phyloP scores from a whole-genome alignment of 2,888 invertebrate species.

The Leuctra nigra region DNA sequence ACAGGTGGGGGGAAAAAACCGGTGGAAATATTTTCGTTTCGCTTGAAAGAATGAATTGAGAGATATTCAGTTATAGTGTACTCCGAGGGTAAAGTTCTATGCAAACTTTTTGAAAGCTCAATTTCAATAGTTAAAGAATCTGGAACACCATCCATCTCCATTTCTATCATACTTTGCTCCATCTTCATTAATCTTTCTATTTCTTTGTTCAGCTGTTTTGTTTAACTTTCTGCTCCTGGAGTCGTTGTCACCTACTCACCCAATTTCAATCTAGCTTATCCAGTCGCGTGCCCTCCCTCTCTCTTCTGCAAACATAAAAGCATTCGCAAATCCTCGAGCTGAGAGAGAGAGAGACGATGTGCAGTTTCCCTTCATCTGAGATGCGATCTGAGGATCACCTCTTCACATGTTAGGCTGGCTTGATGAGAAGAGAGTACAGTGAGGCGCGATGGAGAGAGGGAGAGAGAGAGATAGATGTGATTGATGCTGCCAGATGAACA shows the following conservation, averaged over 20 bases:
- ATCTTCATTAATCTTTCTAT: slow-evolving; percentile 10
- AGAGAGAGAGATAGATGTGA: slow-evolving; percentile 13
- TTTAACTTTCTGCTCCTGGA: slow-evolving; percentile 2
- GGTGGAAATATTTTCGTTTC: no score
- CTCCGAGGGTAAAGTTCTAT: no score
- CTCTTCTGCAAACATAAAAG: background rate
- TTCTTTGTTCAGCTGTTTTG: background rate
- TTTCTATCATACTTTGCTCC: background rate
- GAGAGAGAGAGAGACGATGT: no score
- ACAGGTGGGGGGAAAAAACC: background rate
- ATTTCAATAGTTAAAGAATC: no score
- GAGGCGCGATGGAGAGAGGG: slow-evolving; percentile 21
- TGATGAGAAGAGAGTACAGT: no score
- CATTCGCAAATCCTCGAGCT: background rate
- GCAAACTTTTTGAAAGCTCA: no score
- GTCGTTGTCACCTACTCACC: background rate
- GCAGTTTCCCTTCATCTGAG: no score
- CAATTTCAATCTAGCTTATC: background rate
- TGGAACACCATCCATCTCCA: background rate
- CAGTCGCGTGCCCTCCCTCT: background rate
- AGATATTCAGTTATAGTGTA: no score
- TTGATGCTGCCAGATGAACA: slow-evolving; percentile 14
- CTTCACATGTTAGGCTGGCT: no score
- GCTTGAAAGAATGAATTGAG: no score
- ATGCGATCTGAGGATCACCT: no score